Evolutionary conservation across 2,888 invertebrate species (phyloP).

Genomic region (Ectobius pallidus): DNA sequence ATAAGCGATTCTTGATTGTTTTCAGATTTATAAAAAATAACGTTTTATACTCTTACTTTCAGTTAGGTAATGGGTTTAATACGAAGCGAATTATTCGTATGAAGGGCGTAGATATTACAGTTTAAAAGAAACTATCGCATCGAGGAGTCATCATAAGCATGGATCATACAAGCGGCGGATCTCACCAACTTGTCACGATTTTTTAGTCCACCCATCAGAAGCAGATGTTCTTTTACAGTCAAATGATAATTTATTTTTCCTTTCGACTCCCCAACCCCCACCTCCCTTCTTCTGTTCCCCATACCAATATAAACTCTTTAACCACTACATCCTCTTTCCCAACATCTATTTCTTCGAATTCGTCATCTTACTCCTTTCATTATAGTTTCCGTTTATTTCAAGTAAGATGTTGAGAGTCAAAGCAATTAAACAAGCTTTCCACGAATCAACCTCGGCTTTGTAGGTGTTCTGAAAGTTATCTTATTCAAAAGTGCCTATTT

Average conservation of each 20-base stretch:
- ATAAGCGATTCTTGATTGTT: too few relatives aligned
- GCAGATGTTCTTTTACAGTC: constrained; percentile 39
- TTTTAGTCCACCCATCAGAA: constrained; percentile 32
- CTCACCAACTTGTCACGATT: constrained; percentile 19
- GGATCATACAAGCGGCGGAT: not conserved
- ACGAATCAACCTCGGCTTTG: too few relatives aligned
- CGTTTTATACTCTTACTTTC: too few relatives aligned
- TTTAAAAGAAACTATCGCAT: not conserved
- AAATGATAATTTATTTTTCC: constrained; percentile 39
- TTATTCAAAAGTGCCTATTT: too few relatives aligned
- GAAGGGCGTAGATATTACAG: too few relatives aligned
- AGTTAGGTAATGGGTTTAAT: too few relatives aligned
- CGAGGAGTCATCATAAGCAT: constrained; percentile 17
- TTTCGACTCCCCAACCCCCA: not conserved
- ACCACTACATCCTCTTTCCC: constrained; percentile 13
- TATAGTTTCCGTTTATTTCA: not conserved
- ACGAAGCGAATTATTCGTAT: too few relatives aligned
- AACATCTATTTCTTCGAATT: constrained; percentile 10
- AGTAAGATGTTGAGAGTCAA: not conserved
- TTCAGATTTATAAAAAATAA: too few relatives aligned
- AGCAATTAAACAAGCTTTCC: not conserved
- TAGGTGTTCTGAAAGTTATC: too few relatives aligned
- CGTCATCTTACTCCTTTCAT: not conserved
- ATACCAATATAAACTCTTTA: constrained; percentile 16
- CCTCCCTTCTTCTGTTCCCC: not conserved